These are phyloP conservation scores for Ectropis crepuscularia DNA, from an alignment of 2,888 invertebrate species.

Conservation along the genomic window DNA sequence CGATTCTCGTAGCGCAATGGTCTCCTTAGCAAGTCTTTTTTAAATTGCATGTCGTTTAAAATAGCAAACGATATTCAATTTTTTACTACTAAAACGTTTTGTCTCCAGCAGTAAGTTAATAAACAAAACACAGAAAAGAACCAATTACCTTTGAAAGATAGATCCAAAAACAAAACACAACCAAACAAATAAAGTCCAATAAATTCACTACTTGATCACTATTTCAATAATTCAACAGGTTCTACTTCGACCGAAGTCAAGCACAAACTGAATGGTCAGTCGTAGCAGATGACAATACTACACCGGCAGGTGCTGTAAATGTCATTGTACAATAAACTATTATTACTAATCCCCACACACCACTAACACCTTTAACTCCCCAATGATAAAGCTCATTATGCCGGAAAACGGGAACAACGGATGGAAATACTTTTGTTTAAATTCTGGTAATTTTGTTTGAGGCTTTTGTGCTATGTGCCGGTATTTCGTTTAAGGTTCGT, in stretches of 20 bases:
- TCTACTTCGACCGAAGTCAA: constrained; percentile 29
- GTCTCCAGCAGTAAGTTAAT: background rate
- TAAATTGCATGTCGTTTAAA: no score
- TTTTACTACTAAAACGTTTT: no score
- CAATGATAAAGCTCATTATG: constrained; percentile 24
- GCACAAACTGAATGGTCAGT: constrained; percentile 31
- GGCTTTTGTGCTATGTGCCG: constrained; percentile 21
- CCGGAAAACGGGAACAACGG: constrained; percentile 28
- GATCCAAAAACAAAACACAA: constrained; percentile 35
- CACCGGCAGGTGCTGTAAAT: constrained; percentile 38
- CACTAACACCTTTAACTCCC: constrained; percentile 27
- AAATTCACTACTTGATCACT: constrained; percentile 19
- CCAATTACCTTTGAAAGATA: constrained; percentile 29
- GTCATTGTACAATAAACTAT: constrained; percentile 40
- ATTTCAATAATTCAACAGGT: constrained; percentile 24
- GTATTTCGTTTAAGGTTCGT: constrained; percentile 9
- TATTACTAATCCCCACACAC: constrained; percentile 22
- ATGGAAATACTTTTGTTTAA: constrained; percentile 28
- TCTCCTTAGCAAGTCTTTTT: no score
- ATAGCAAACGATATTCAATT: no score
- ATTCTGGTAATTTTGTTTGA: constrained; percentile 36
- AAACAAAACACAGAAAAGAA: constrained; percentile 11
- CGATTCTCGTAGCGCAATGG: no score
- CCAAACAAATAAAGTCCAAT: constrained; percentile 14
- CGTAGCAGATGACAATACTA: constrained; percentile 34